Percentiles rank a stretch among this genome's conserved stretches.
Evolutionary conservation across 2,888 invertebrate genomes (phyloP).

Genomic region (Tortrix viridana): DNA sequence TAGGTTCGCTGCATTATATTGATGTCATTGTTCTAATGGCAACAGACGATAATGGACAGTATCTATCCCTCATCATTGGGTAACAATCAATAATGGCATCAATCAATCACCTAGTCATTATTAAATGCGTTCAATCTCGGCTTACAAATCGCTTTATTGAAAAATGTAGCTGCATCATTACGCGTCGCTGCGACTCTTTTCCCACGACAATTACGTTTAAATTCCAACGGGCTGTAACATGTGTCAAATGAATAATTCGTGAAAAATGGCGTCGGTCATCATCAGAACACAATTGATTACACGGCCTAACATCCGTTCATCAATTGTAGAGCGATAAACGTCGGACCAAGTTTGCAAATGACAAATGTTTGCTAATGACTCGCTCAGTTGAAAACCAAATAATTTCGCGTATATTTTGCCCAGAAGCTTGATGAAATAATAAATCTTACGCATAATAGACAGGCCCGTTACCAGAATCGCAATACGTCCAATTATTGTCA

Average conservation of each 20-base stretch:
- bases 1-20: too few species aligned
- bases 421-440: slow-evolving; percentile 52
- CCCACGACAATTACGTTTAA: slow-evolving; percentile 2
- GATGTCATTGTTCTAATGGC: too few species aligned
- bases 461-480: slow-evolving; percentile 25
- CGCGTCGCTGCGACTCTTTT: background rate
- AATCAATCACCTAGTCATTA: background rate
- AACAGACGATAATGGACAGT: too few species aligned
- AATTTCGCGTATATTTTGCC: slow-evolving; percentile 67
- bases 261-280: slow-evolving; percentile 61
- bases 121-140: background rate
- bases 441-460: slow-evolving; percentile 39
- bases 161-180: background rate
- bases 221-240: slow-evolving; percentile 7
- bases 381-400: slow-evolving; percentile 64
- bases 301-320: slow-evolving; percentile 75
- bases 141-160: too few species aligned
- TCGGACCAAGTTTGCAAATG: slow-evolving; percentile 77
- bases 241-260: slow-evolving; percentile 37
- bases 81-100: background rate
- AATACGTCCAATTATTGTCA: slow-evolving; percentile 28
- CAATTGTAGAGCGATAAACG: slow-evolving; percentile 78
- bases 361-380: slow-evolving; percentile 81
- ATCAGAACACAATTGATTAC: slow-evolving; percentile 73
- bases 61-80: background rate